Conservation (phyloP, 2,888 invertebrate genomes). For the Macrosiphum euphorbiae region DNA sequence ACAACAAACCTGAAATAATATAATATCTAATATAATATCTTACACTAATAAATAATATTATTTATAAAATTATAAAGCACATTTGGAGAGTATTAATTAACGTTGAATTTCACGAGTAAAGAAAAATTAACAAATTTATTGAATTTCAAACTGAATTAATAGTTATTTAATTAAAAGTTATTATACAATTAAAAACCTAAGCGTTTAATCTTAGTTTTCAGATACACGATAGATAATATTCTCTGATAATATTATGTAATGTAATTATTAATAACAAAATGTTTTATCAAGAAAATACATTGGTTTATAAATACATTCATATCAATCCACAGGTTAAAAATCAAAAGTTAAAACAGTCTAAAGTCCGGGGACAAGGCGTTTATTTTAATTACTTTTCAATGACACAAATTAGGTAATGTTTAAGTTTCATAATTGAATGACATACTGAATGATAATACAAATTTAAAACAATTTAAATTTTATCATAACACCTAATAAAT, state of each 20-base stretch:
- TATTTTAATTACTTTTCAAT: background rate
- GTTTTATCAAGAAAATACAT: background rate
- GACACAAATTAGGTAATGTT: background rate
- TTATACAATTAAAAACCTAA: background rate
- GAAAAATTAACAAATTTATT: background rate
- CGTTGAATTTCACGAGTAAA: background rate
- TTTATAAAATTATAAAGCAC: background rate
- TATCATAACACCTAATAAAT: background rate
- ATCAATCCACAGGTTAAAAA: background rate
- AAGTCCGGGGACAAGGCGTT: background rate
- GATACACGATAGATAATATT: background rate
- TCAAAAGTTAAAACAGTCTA: background rate
- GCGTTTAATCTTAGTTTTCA: background rate
- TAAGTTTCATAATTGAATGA: background rate
- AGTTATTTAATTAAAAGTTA: background rate
- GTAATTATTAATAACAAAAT: background rate
- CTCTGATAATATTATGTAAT: background rate
- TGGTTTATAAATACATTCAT: slow-evolving; percentile 4
- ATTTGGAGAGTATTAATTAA: background rate
- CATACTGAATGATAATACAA: background rate
- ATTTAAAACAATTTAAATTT: background rate
- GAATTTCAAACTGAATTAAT: background rate
- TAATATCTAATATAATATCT: background rate
- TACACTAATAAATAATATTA: background rate
- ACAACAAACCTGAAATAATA: background rate